Evolutionary conservation across 2,113 vertebrate genomes (phyloP).

Genomic region (Labeo rohita): DNA sequence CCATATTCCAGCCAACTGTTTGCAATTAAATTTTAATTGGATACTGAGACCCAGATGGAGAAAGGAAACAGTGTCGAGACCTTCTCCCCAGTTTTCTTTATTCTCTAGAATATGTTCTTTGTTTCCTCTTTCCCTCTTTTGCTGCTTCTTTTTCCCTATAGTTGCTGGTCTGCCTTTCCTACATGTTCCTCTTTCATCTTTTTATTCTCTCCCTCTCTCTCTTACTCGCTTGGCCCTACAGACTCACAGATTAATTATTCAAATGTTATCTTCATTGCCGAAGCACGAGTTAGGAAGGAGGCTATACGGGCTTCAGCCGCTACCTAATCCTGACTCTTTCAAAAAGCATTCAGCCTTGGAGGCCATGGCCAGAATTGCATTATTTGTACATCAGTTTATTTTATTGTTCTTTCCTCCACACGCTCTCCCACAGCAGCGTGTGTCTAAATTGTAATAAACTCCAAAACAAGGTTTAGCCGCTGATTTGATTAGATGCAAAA

Average conservation of each 20-base stretch:
- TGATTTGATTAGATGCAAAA: conserved; percentile 71
- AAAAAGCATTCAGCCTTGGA: conserved; percentile 52
- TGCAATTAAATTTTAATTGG: conserved; percentile 44
- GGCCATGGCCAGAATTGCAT: conserved; percentile 49
- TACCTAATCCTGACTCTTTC: conserved; percentile 48
- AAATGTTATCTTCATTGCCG: conserved; percentile 55
- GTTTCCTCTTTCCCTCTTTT: not conserved
- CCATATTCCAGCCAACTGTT: conserved; percentile 26
- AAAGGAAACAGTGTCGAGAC: conserved; percentile 5
- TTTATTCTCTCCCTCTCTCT: conserved; percentile 5
- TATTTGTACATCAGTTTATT: conserved; percentile 46
- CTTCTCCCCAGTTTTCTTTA: not conserved
- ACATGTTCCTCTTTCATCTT: conserved; percentile 19
- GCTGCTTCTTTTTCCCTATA: not conserved
- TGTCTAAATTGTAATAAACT: conserved; percentile 67
- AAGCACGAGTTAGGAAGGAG: conserved; percentile 45
- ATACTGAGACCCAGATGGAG: conserved; percentile 33
- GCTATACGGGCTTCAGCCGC: conserved; percentile 27
- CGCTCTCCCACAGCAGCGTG: conserved; percentile 23
- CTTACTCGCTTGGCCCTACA: conserved; percentile 32
- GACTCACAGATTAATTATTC: conserved; percentile 59
- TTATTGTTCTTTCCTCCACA: conserved; percentile 52
- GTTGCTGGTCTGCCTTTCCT: conserved; percentile 1
- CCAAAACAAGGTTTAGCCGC: conserved; percentile 62
- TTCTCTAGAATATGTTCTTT: conserved; percentile 15